A percentile compares a stretch with the other conserved stretches of the same genome.
phyloP scores from a whole-genome alignment of 2,888 invertebrate species.

The Sepioteuthis lessoniana region DNA sequence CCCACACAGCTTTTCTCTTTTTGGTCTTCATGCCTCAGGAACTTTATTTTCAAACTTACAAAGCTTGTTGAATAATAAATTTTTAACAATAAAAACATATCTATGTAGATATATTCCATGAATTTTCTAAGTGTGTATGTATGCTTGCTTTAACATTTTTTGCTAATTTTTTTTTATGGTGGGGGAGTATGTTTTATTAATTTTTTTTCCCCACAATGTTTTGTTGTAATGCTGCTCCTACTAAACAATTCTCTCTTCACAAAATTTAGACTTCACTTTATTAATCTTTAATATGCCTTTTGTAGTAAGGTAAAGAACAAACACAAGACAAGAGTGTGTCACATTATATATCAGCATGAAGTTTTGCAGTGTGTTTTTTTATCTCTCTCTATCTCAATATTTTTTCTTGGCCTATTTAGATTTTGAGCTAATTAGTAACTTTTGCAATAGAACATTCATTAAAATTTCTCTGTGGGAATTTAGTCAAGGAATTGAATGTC shows the following conservation, averaged over 20 bases:
- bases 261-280: background rate
- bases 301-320: background rate
- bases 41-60: background rate
- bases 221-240: background rate
- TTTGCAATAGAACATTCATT: too few species aligned
- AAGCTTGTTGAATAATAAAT: background rate
- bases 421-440: too few species aligned
- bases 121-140: background rate
- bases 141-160: too few species aligned
- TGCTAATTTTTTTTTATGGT: background rate
- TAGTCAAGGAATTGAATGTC: background rate
- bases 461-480: background rate
- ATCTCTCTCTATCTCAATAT: background rate
- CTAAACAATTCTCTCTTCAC: background rate
- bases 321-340: background rate
- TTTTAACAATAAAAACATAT: background rate
- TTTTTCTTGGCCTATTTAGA: background rate
- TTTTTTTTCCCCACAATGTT: background rate
- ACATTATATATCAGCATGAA: background rate
- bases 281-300: background rate
- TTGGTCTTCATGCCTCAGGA: background rate
- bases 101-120: background rate
- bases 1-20: background rate
- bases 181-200: background rate
- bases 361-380: background rate